These are phyloP conservation scores for Scolopax mira DNA, from an alignment of 2,113 vertebrate genomes.

Conservation along the genomic window DNA sequence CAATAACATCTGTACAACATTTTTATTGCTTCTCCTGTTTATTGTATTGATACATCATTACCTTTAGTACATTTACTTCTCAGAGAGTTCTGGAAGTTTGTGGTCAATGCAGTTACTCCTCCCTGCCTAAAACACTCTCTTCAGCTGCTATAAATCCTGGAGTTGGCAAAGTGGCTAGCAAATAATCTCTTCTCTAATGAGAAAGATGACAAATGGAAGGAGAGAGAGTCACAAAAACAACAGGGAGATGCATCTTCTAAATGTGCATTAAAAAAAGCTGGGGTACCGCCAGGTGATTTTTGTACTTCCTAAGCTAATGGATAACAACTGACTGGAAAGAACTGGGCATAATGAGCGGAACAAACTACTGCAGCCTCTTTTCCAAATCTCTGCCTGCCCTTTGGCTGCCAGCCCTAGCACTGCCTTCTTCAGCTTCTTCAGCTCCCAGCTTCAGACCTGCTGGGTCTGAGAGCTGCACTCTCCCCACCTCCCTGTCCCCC, in stretches of 20 bases:
- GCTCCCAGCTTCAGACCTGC: no score
- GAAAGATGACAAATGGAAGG: neutral
- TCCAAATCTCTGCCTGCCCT: neutral
- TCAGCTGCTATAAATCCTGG: neutral
- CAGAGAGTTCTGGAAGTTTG: neutral
- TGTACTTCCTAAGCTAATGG: slow-evolving; percentile 37
- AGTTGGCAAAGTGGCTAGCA: neutral
- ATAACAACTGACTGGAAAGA: slow-evolving; percentile 47
- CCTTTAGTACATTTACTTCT: neutral
- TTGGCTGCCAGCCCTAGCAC: neutral
- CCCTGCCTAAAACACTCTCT: neutral
- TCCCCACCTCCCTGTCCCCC: neutral
- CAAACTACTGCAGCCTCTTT: neutral
- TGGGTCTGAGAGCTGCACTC: neutral
- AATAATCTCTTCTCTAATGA: neutral
- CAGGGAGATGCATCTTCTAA: neutral
- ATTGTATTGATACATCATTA: neutral
- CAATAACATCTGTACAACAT: neutral
- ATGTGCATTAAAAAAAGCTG: neutral
- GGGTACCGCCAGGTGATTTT: slow-evolving; percentile 16
- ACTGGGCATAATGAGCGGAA: slow-evolving; percentile 17
- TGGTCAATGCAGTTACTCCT: neutral
- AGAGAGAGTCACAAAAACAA: neutral
- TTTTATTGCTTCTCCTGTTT: neutral
- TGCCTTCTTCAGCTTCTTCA: neutral